A percentile compares a stretch with the other conserved stretches of the same genome.
Evolutionary conservation across 2,797 vertebrate genomes (phyloP).

Genomic region (Mustela erminea): DNA sequence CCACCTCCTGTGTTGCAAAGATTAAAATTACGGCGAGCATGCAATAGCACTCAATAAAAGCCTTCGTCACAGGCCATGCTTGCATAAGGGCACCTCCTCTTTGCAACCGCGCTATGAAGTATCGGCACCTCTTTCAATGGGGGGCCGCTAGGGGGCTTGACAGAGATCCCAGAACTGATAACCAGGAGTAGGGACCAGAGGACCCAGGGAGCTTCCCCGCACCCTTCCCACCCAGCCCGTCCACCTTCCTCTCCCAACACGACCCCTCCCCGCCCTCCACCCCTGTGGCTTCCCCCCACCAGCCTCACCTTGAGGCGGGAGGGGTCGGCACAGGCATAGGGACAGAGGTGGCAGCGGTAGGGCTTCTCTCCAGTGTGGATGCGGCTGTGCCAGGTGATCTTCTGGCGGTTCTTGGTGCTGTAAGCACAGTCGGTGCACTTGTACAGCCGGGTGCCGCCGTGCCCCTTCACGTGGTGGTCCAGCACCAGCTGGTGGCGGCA

Average conservation of each 20-base stretch:
- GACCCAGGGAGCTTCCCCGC: background rate
- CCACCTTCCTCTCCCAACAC: too few species aligned
- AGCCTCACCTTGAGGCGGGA: conserved; percentile 95
- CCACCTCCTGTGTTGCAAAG: background rate
- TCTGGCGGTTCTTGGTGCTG: conserved; percentile 96
- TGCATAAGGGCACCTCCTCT: background rate
- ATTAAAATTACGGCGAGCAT: background rate
- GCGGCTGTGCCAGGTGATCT: conserved; percentile 98
- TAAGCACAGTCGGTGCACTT: conserved; percentile 96
- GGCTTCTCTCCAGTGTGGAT: conserved; percentile 98
- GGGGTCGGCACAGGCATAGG: conserved; percentile 95
- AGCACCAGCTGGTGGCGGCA: conserved; percentile 95
- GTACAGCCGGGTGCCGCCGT: conserved; percentile 94
- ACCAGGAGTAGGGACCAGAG: background rate
- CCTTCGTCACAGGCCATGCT: background rate
- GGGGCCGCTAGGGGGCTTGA: background rate
- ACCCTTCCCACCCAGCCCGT: background rate
- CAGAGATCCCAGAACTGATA: background rate
- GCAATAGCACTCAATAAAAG: background rate
- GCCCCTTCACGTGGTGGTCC: conserved; percentile 96
- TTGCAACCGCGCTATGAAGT: background rate
- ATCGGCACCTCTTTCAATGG: background rate
- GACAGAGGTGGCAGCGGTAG: conserved; percentile 95
- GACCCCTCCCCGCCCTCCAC: too few species aligned
- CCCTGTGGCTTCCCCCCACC: too few species aligned